Conservation (phyloP, 2,888 invertebrate genomes). For the Dolichopus griseipennis region DNA sequence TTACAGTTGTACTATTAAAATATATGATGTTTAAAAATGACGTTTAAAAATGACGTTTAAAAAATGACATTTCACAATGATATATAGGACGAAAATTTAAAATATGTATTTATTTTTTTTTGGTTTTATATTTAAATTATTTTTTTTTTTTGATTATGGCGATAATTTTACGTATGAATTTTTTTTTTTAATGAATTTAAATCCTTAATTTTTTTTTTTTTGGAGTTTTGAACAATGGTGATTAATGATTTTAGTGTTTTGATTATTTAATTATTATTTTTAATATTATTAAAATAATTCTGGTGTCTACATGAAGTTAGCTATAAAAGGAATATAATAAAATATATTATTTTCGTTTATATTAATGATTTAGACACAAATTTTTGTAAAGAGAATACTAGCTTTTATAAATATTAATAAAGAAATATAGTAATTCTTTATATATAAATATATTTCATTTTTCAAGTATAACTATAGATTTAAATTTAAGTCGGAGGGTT, state of each 20-base stretch:
- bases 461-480: neutral
- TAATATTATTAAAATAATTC: slow-evolving; percentile 9
- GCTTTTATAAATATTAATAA: too few species aligned
- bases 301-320: slow-evolving; percentile 43
- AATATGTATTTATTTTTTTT: too few species aligned
- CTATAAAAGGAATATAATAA: slow-evolving; percentile 32
- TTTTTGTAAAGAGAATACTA: too few species aligned
- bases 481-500: neutral
- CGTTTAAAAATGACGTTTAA: too few species aligned
- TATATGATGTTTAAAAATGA: too few species aligned
- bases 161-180: slow-evolving; percentile 2
- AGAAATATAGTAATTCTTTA: too few species aligned
- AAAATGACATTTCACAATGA: neutral
- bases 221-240: neutral
- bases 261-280: neutral
- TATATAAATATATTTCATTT: slow-evolving; percentile 1
- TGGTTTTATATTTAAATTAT: neutral
- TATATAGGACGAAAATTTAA: neutral
- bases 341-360: slow-evolving; percentile 9
- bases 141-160: neutral
- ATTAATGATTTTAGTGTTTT: neutral
- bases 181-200: neutral
- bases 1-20: too few species aligned
- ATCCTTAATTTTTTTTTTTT: too few species aligned
- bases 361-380: too few species aligned